These are phyloP conservation scores for Anhinga rufa DNA, from an alignment of 2,113 vertebrate species.

Conservation along the genomic window DNA sequence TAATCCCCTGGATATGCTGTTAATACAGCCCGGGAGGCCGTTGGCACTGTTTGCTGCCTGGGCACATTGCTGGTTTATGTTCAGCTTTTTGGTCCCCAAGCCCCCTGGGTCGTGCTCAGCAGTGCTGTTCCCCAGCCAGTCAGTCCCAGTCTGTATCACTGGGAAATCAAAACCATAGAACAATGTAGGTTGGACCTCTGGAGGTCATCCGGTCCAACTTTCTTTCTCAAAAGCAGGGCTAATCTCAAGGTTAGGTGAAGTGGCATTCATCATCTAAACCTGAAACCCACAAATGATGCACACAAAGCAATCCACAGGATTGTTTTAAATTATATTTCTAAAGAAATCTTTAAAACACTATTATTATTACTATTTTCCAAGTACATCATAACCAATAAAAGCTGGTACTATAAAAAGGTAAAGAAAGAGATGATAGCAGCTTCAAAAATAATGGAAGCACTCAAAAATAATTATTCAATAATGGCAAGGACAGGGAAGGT, in stretches of 20 bases:
- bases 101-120: background rate
- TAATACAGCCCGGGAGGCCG: background rate
- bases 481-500: background rate
- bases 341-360: background rate
- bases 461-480: background rate
- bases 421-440: background rate
- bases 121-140: background rate
- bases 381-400: background rate
- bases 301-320: background rate
- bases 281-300: background rate
- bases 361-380: background rate
- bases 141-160: background rate
- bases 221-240: background rate
- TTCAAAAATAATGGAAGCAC: background rate
- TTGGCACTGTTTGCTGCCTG: background rate
- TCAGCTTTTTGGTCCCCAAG: background rate
- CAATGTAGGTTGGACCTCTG: background rate
- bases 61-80: background rate
- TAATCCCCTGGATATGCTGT: background rate
- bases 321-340: background rate
- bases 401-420: background rate
- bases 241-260: background rate
- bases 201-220: background rate
- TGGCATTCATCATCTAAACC: background rate
- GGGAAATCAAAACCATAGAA: background rate